Percentiles rank a stretch among this genome's conserved stretches.
Evolutionary conservation across 2,888 invertebrate genomes (phyloP).

Genomic region (Euclidia mi): DNA sequence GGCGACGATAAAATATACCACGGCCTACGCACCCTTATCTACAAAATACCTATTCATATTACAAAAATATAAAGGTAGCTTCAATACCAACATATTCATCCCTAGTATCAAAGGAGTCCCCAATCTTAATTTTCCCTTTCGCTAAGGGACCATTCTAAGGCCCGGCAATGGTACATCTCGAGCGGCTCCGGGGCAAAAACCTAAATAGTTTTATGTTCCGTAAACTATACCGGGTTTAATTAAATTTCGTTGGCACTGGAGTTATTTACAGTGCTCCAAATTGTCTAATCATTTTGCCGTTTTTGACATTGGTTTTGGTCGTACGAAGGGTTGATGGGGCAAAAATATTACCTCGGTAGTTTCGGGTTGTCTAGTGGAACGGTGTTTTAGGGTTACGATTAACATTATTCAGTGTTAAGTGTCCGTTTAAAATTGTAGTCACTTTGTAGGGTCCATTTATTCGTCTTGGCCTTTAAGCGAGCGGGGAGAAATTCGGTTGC

Average conservation of each 20-base stretch:
- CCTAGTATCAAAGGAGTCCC: constrained; percentile 14
- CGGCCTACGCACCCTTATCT: too few species aligned
- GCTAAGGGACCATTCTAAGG: constrained; percentile 35
- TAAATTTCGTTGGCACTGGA: constrained; percentile 59
- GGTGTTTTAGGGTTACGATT: background rate
- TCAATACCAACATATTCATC: background rate
- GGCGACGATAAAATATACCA: too few species aligned
- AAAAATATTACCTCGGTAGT: constrained; percentile 14
- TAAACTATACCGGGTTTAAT: constrained; percentile 63
- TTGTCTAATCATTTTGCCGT: constrained; percentile 53
- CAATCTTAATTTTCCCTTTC: constrained; percentile 44
- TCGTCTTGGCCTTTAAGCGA: too few species aligned
- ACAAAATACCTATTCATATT: too few species aligned
- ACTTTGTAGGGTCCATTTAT: too few species aligned
- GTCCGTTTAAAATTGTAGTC: too few species aligned
- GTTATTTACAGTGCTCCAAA: constrained; percentile 50
- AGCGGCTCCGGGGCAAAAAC: constrained; percentile 35
- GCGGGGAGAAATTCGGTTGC: too few species aligned
- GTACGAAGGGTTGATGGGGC: constrained; percentile 17
- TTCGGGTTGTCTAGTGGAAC: constrained; percentile 16
- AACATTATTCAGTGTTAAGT: background rate
- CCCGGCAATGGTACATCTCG: constrained; percentile 34
- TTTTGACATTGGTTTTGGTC: constrained; percentile 48
- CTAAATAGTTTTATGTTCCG: constrained; percentile 55
- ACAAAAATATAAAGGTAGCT: background rate